Evolutionary conservation across 2,797 vertebrate genomes (phyloP).

Genomic region (Falco novaeseelandiae): DNA sequence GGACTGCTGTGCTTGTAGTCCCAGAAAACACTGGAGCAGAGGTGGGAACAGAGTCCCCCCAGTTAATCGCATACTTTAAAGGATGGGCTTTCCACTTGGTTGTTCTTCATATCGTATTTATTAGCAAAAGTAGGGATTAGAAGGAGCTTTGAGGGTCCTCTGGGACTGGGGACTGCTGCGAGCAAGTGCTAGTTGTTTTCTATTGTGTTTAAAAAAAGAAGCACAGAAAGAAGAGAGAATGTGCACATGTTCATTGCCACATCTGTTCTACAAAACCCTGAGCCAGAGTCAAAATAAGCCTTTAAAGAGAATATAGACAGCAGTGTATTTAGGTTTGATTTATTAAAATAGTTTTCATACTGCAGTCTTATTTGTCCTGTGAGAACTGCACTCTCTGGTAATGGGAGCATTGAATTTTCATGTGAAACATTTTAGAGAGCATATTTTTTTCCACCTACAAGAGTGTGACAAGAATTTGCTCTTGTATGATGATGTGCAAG

Average conservation of each 20-base stretch:
- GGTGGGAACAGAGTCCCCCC: neutral
- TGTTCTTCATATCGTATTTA: neutral
- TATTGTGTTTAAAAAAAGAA: neutral
- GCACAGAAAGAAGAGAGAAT: neutral
- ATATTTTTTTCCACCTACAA: conserved; percentile 52
- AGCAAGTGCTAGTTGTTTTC: neutral
- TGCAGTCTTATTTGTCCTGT: conserved; percentile 61
- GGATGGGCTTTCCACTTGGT: neutral
- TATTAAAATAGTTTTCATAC: conserved; percentile 65
- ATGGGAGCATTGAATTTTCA: conserved; percentile 63
- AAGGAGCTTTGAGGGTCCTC: neutral
- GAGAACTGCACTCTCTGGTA: conserved; percentile 49
- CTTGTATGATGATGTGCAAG: conserved; percentile 48
- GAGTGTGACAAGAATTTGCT: conserved; percentile 53
- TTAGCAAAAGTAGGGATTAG: neutral
- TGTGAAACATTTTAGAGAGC: conserved; percentile 63
- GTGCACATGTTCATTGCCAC: neutral
- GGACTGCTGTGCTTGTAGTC: neutral
- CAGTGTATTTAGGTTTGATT: conserved; percentile 57
- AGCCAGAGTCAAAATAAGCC: conserved; percentile 39
- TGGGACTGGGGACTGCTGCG: neutral
- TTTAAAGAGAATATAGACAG: conserved; percentile 48
- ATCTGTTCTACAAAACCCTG: neutral
- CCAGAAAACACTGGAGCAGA: neutral
- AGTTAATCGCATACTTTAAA: neutral